Evolutionary conservation across 2,797 vertebrate genomes (phyloP), one percentile per base, ranked within the genome.

Genomic region (Pelobates cultripes): DNA sequence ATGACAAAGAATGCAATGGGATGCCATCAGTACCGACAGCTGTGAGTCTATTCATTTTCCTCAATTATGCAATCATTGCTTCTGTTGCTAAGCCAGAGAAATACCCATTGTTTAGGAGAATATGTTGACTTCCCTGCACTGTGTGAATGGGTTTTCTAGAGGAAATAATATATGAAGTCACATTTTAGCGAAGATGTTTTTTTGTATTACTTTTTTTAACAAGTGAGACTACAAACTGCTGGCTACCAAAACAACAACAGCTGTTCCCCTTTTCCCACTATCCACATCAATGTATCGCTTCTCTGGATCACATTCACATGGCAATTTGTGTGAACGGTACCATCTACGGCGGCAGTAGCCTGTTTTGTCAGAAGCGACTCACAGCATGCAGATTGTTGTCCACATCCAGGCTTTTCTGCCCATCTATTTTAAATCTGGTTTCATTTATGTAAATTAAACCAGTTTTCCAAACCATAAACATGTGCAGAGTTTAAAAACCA

Each of bases 1-100:
- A 94, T n/a, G 88, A 89, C 81, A 91, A 89, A 53, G 91, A 88
- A 76, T 86, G 85, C 67, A 87, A 88, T 87, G 85, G 88, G 2
- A 87, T 89, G 7, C 85, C 92, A 42, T 89, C 91, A 85, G 84
- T 85, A 78, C 87, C 83, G 80, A 87, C 90, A 75, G 70, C 86
- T 88, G 97, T 98, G 95, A 90, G 93, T 91, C 86, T 72, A 57
- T 66, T 82, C 86, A 41, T 55, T 12, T 70, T 70, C 66, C 57
- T 28, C 41, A 47, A 47, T 40, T 14, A 60, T 60, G 10, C 57
- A 13, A 15, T 4, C 57, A n/a, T 60, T 60, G 3, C 57, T 51
- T 5, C 1, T 12, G 10, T 57, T 14, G 55, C 13, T 12, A 15
- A 15, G 55, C 41, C 28, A 42, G 40, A 28, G n/a, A 14, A 17